Base-by-base conservation (phyloP, 2,797 vertebrate species). In the Paratrypauchen microcephalus region DNA sequence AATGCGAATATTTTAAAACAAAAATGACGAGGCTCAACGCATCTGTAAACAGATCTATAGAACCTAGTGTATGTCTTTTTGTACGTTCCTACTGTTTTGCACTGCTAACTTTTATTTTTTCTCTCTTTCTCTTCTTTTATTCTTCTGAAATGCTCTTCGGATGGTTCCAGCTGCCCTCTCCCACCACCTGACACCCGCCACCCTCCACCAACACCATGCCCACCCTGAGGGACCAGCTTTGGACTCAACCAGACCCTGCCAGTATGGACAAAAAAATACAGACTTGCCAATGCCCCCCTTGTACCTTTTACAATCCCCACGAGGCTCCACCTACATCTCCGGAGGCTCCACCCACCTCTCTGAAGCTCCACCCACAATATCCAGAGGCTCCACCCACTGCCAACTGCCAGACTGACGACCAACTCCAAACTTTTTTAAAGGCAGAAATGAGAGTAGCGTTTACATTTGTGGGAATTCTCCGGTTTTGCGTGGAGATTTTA, bases 401-500 rank as follows among this genome's bases (percentile, higher is more conserved):
- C 81, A 87, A 86, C 72, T 47, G 28, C 80, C 76, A 76, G 78
- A 89, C 74, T 80, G 66, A 70, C 59, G 30, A 59, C 68, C 48
- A 68, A 36, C 66, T 23, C 28, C 48, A 71, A 62, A 36, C 3
- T 79, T 83, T 90, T 81, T 76, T 72, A 71, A 71, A 70, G 48
- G n/a, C 68, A 5, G 4, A 69, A 75, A 72, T 70, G 28, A 73
- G 84, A 85, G 69, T 80, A 72, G 61, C 72, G 65, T 64, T 64
- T 64, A 48, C 72, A 85, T 74, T 79, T 78, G 63, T 85, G 66
- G 64, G 81, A 73, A 77, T 60, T 82, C 88, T 90, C 80, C 82
- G 18, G 58, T 60, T 90, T 89, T 89, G 74, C 81, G 70, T 83
- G 85, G 87, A 88, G 83, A 81, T 86, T 86, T 88, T 74, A 81